Evolutionary conservation across 2,888 invertebrate genomes (phyloP).

Genomic region (Ornithoptera priamus): DNA sequence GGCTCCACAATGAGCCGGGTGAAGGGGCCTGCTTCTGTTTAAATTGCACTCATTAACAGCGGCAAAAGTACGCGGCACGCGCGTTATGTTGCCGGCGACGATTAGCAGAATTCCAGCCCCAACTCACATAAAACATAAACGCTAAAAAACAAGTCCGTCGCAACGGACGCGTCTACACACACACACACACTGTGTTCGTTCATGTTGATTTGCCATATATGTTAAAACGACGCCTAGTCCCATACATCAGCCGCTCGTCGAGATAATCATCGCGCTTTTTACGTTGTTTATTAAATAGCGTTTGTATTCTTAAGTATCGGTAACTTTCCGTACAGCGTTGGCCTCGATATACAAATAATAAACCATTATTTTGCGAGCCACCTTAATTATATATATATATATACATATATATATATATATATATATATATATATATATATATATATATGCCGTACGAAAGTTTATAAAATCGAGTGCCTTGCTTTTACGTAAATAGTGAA

Average conservation of each 20-base stretch:
- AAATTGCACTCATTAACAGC: conserved; percentile 73
- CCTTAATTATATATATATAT: background rate
- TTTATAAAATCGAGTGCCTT: background rate
- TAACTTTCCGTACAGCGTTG: conserved; percentile 17
- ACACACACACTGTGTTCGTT: conserved; percentile 38
- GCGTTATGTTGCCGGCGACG: conserved; percentile 70
- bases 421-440: too few species aligned
- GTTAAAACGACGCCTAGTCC: conserved; percentile 38
- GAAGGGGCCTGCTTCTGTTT: conserved; percentile 55
- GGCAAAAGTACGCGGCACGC: conserved; percentile 62
- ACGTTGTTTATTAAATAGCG: conserved; percentile 32
- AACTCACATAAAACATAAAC: conserved; percentile 67
- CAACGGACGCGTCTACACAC: conserved; percentile 56
- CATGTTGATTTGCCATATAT: conserved; percentile 63
- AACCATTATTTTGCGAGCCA: background rate
- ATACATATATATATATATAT: too few species aligned
- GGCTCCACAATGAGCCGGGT: conserved; percentile 42
- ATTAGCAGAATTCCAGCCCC: conserved; percentile 74
- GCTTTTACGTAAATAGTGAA: background rate
- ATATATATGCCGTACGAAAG: background rate
- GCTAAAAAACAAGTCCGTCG: conserved; percentile 70
- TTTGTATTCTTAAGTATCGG: conserved; percentile 33
- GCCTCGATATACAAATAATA: conserved; percentile 4
- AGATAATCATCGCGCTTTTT: conserved; percentile 48
- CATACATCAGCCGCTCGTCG: conserved; percentile 48